These are phyloP conservation scores for Centropyge bicolor DNA, from an alignment of 2,797 vertebrate genomes.

Conservation along the genomic window DNA sequence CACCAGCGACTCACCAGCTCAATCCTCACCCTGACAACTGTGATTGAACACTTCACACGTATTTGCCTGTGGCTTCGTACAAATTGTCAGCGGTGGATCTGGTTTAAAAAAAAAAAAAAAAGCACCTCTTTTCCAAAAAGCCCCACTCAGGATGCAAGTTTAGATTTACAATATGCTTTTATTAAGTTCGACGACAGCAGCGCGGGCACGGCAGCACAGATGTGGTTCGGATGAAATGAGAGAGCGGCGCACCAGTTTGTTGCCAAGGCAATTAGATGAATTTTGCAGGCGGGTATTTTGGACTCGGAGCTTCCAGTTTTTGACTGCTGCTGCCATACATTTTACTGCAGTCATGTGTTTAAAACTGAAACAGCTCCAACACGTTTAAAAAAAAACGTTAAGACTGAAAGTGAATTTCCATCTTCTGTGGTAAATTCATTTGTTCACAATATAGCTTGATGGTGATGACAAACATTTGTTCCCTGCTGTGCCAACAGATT, in stretches of 20 bases:
- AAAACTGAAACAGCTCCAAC: neutral
- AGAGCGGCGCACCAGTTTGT: neutral
- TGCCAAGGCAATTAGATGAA: neutral
- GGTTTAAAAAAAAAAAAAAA: conserved; percentile 9
- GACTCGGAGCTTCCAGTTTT: neutral
- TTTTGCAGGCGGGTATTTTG: conserved; percentile 14
- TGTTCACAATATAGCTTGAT: conserved; percentile 20
- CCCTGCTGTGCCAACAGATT: conserved; percentile 54
- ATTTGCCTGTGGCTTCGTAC: conserved; percentile 37
- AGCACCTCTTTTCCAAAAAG: neutral
- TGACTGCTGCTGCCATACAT: neutral
- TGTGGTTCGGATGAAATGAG: neutral
- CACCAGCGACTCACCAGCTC: no score
- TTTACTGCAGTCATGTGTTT: neutral
- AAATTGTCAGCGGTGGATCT: conserved; percentile 1
- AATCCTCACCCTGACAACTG: conserved; percentile 66
- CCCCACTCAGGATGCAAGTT: neutral
- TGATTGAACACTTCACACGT: conserved; percentile 59
- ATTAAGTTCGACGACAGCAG: neutral
- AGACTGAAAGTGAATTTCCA: neutral
- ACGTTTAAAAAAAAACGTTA: no score
- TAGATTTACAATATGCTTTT: neutral
- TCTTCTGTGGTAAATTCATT: conserved; percentile 7
- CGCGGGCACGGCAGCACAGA: neutral
- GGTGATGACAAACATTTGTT: conserved; percentile 27